These are phyloP conservation scores for Anthophora plumipes DNA, from an alignment of 2,888 invertebrate species.

Conservation along the genomic window DNA sequence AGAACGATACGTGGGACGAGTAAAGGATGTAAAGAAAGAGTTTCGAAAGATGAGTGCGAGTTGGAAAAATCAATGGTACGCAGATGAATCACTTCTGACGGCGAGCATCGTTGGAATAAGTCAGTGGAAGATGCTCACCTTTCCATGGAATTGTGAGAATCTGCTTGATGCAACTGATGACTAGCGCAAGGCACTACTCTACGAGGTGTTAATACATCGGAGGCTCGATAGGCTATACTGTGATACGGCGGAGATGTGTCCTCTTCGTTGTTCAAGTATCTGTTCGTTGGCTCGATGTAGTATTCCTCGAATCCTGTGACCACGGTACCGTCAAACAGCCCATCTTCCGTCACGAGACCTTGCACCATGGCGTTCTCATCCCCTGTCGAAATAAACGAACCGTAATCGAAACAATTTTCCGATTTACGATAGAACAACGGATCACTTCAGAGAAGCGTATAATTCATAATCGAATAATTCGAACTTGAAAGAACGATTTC, in stretches of 20 bases:
- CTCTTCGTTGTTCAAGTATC: slow-evolving; percentile 86
- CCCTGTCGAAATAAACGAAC: slow-evolving; percentile 86
- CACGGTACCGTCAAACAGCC: slow-evolving; percentile 95
- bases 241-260: slow-evolving; percentile 88
- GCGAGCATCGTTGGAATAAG: not conserved
- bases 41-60: too few species aligned
- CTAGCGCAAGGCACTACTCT: slow-evolving; percentile 86
- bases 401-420: not conserved
- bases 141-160: slow-evolving; percentile 68
- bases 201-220: slow-evolving; percentile 88
- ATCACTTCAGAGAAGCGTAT: too few species aligned
- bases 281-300: slow-evolving; percentile 92
- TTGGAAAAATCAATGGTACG: too few species aligned
- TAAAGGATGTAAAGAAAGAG: too few species aligned
- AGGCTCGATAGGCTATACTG: slow-evolving; percentile 93
- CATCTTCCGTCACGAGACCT: slow-evolving; percentile 94
- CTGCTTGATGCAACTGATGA: slow-evolving; percentile 86
- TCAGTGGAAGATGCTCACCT: slow-evolving; percentile 60
- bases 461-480: too few species aligned
- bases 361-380: slow-evolving; percentile 93
- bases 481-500: too few species aligned
- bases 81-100: not conserved
- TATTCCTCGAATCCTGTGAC: slow-evolving; percentile 92
- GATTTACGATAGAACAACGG: too few species aligned
- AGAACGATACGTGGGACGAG: too few species aligned